phyloP scores from a whole-genome alignment of 2,888 invertebrate genomes.

The Dicycla oo region DNA sequence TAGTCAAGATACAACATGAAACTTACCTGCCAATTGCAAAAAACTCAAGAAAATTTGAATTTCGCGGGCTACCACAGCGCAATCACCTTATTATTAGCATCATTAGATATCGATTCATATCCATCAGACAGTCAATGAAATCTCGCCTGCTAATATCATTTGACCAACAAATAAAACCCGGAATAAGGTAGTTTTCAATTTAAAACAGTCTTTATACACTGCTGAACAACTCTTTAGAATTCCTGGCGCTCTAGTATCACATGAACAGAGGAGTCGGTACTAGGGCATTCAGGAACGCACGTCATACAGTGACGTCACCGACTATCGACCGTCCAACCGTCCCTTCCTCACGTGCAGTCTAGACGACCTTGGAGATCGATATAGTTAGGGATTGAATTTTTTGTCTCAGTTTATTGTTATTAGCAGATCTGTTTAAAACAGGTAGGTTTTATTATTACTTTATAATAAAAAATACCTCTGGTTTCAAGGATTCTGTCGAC shows the following conservation, averaged over 20 bases:
- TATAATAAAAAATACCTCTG: neutral
- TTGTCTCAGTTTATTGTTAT: neutral
- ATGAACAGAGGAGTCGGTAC: neutral
- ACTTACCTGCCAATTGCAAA: too few relatives aligned
- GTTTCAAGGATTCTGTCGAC: neutral
- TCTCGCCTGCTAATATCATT: neutral
- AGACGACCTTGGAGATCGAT: constrained; percentile 2
- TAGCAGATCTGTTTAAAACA: neutral
- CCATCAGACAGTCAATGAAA: too few relatives aligned
- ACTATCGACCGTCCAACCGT: neutral
- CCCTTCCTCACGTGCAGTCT: neutral
- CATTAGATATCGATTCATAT: too few relatives aligned
- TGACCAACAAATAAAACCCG: neutral
- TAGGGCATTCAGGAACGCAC: neutral
- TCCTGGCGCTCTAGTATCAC: constrained; percentile 1
- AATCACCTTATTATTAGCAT: too few relatives aligned
- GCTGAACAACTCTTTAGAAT: neutral
- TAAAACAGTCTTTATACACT: neutral
- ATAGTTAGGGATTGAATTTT: neutral
- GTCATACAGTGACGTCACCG: neutral
- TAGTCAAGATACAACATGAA: too few relatives aligned
- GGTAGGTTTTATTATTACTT: neutral
- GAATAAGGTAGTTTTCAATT: neutral
- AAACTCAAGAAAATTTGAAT: too few relatives aligned
- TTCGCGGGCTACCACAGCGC: too few relatives aligned